These are phyloP conservation scores for Chirona hameri DNA, from an alignment of 2,888 invertebrate genomes.

Conservation along the genomic window DNA sequence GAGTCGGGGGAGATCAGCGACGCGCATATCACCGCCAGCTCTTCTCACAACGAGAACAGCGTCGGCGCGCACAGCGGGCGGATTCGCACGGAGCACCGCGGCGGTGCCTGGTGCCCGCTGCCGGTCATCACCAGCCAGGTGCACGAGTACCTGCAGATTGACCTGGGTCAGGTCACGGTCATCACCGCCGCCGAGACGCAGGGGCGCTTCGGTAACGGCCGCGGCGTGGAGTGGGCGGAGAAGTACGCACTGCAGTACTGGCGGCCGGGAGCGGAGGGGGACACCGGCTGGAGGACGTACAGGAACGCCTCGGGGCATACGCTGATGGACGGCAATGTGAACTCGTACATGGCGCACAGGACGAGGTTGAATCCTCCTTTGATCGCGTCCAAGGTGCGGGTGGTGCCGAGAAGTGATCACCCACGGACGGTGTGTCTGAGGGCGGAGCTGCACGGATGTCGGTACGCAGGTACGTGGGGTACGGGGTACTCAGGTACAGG, in stretches of 20 bases:
- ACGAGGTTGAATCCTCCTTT: constrained; percentile 52
- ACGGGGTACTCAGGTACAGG: neutral
- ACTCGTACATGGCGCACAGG: constrained; percentile 51
- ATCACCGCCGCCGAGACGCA: constrained; percentile 38
- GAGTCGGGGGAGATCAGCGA: constrained; percentile 49
- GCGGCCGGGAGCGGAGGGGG: constrained; percentile 33
- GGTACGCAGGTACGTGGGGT: constrained; percentile 47
- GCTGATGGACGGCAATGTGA: constrained; percentile 48
- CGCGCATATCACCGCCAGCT: constrained; percentile 49
- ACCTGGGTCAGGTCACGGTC: constrained; percentile 35
- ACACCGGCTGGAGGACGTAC: constrained; percentile 34
- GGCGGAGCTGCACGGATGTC: constrained; percentile 55
- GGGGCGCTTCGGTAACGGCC: constrained; percentile 37
- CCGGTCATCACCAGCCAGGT: constrained; percentile 32
- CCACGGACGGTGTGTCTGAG: constrained; percentile 54
- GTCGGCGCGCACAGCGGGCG: constrained; percentile 33
- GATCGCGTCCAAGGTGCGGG: constrained; percentile 51
- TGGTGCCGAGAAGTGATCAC: constrained; percentile 52
- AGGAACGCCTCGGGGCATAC: constrained; percentile 34
- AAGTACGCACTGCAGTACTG: constrained; percentile 36
- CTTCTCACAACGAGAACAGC: constrained; percentile 46
- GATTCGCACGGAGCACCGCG: constrained; percentile 36
- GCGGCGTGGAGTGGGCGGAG: constrained; percentile 38
- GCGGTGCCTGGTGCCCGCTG: constrained; percentile 38
- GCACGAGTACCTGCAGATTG: constrained; percentile 37